phyloP scores from a whole-genome alignment of 2,113 vertebrate genomes.

The Anseranas semipalmata region DNA sequence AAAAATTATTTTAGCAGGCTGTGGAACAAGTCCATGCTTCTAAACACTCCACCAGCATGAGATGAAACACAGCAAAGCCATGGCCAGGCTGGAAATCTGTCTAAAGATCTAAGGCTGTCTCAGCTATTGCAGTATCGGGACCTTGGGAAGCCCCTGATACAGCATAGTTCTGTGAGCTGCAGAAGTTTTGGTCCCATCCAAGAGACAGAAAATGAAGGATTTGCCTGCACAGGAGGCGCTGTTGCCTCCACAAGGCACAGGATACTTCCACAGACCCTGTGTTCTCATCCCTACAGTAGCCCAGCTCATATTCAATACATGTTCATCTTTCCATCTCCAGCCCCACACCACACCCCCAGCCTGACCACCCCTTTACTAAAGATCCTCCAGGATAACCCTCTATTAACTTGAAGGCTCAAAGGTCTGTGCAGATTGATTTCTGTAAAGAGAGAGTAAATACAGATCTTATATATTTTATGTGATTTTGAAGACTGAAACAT shows the following conservation, averaged over 20 bases:
- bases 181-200: not conserved
- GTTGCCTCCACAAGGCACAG: not conserved
- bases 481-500: not conserved
- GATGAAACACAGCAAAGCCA: not conserved
- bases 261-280: not conserved
- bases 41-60: fast-evolving
- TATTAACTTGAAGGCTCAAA: not conserved
- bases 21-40: not conserved
- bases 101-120: not conserved
- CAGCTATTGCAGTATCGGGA: not conserved
- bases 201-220: not conserved
- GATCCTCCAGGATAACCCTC: not conserved
- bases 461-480: not conserved
- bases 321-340: not conserved
- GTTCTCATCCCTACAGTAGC: not conserved
- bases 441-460: not conserved
- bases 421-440: not conserved
- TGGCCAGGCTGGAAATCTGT: not conserved
- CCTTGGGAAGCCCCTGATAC: too few species aligned
- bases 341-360: not conserved
- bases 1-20: not conserved
- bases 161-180: not conserved
- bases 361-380: not conserved
- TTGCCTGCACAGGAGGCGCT: not conserved
- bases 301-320: not conserved